Base-by-base conservation (phyloP, 2,888 invertebrate genomes). In the Ligdia adustata region DNA sequence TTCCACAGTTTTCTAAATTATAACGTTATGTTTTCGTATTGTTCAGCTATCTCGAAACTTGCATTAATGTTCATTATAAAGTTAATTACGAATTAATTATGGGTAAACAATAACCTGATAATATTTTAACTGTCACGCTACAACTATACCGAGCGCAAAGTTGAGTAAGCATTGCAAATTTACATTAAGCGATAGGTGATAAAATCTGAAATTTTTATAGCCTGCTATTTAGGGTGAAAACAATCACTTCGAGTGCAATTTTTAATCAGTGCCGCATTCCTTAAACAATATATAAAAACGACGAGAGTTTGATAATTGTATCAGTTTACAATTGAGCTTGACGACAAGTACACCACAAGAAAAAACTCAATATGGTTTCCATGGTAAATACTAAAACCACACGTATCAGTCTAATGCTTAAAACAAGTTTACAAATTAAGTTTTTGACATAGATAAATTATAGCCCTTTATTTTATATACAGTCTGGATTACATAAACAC, bases 361-460 rank as follows among this genome's bases (percentile, higher is more conserved):
- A 22, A 20, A 7, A 22, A 37, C 7, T 9, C 2, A 40, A 52
- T 44, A 70, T 70, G 70, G 35, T 62, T 43, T 42, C 31, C 16
- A 60, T 60, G 63, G 69, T 69, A 37, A 58, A 3, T 20, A 6
- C n/a, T n/a, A n/a, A n/a, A n/a, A n/a, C n/a, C n/a, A n/a, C n/a
- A n/a, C n/a, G n/a, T n/a, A n/a, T n/a, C n/a, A n/a, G n/a, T n/a
- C n/a, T n/a, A n/a, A n/a, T n/a, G n/a, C n/a, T n/a, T n/a, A n/a
- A n/a, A n/a, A n/a, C n/a, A n/a, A n/a, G n/a, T n/a, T n/a, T n/a
- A n/a, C n/a, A n/a, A n/a, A n/a, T n/a, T n/a, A n/a, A n/a, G n/a
- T n/a, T n/a, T n/a, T n/a, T n/a, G n/a, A n/a, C n/a, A n/a, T n/a
- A n/a, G n/a, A n/a, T n/a, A n/a, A n/a, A n/a, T n/a, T n/a, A n/a